Conservation (phyloP, 1,140 invertebrate genomes). For the Helicoverpa zea region DNA sequence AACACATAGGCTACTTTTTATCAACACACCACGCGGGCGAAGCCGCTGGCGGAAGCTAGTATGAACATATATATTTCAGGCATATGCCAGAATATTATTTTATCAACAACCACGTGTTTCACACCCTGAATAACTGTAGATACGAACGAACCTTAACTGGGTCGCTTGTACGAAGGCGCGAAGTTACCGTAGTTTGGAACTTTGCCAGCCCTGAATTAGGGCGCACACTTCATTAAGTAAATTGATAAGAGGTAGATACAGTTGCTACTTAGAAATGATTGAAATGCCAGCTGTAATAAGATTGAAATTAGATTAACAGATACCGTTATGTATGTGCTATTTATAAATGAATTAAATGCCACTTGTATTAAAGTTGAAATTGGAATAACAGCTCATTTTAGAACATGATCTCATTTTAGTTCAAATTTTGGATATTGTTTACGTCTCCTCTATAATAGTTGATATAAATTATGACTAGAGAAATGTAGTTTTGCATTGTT, state of each 20-base stretch:
- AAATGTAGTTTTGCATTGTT: no score
- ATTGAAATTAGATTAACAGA: background rate
- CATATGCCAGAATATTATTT: no score
- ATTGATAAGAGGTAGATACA: conserved; percentile 44
- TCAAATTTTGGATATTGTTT: no score
- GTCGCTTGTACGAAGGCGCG: conserved; percentile 24
- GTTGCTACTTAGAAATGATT: background rate
- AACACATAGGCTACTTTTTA: no score
- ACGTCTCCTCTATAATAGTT: no score
- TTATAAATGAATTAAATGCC: background rate
- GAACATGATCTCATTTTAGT: no score
- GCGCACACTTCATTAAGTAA: conserved; percentile 46
- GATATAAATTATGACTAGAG: no score
- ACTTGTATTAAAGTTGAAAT: background rate
- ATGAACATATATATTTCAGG: no score
- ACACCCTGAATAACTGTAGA: background rate
- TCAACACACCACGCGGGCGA: no score
- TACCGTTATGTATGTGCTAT: background rate
- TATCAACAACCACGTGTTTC: background rate
- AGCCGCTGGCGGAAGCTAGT: no score
- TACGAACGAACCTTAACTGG: conserved; percentile 25
- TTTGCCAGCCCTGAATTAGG: conserved; percentile 44
- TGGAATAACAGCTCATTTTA: no score
- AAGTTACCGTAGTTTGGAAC: conserved; percentile 43
- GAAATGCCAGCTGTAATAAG: background rate